These are phyloP conservation scores for Emydoidea blandingii DNA, from an alignment of 2,797 vertebrate genomes.

Conservation along the genomic window DNA sequence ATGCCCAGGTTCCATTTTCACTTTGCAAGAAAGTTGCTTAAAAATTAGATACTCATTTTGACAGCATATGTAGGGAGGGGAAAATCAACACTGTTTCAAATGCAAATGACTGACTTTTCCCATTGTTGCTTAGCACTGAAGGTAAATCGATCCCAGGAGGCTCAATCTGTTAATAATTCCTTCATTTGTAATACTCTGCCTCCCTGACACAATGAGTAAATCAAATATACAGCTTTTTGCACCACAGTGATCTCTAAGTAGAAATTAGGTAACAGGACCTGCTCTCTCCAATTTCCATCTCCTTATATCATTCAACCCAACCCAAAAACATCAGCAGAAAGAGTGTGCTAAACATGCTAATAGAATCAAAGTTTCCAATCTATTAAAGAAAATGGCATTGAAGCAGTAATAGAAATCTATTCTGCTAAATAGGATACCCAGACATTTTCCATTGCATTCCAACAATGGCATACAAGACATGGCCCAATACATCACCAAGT, in stretches of 20 bases:
- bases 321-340: slow-evolving; percentile 15
- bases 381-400: not conserved
- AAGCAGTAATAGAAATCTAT: slow-evolving; percentile 19
- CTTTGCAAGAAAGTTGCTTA: not conserved
- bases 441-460: not conserved
- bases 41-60: not conserved
- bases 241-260: not conserved
- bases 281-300: slow-evolving; percentile 21
- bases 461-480: not conserved
- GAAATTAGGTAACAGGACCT: not conserved
- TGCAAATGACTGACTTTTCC: not conserved
- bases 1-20: not conserved
- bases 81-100: slow-evolving; percentile 11
- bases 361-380: slow-evolving; percentile 18
- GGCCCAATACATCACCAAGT: not conserved
- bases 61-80: not conserved
- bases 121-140: not conserved
- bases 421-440: not conserved
- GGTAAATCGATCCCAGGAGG: not conserved
- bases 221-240: not conserved
- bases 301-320: not conserved
- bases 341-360: not conserved
- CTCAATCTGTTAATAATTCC: not conserved
- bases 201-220: not conserved
- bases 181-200: not conserved